These are phyloP conservation scores for Porites cylindrica DNA, from an alignment of 92 coral and sea anemone species.

Conservation along the genomic window DNA sequence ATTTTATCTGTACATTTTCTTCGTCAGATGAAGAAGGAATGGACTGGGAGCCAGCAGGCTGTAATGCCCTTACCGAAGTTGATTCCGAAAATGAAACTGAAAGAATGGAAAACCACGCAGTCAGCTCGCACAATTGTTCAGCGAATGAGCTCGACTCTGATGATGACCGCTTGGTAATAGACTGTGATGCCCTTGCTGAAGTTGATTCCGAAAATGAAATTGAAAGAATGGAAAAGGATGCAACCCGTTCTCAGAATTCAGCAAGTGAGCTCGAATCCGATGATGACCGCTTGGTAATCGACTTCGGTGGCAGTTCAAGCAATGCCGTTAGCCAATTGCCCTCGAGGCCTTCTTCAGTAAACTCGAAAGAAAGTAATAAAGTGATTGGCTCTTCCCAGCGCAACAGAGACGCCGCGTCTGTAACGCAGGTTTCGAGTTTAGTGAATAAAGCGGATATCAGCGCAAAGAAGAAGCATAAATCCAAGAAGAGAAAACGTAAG, in stretches of 20 bases:
- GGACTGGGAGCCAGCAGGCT: constrained; percentile 19
- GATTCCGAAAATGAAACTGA: neutral
- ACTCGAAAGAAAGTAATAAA: neutral
- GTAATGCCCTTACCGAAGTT: no score
- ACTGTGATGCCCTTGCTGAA: neutral
- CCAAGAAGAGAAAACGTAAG: constrained; percentile 1
- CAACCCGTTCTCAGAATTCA: neutral
- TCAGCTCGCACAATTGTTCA: neutral
- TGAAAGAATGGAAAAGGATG: neutral
- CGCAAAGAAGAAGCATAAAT: neutral
- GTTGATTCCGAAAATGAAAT: neutral
- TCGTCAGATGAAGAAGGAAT: constrained; percentile 20
- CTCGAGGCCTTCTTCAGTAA: neutral
- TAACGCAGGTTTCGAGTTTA: neutral
- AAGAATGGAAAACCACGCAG: neutral
- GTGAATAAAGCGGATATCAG: neutral
- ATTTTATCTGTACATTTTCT: neutral
- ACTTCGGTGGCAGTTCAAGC: neutral
- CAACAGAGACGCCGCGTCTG: neutral
- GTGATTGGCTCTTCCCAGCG: neutral
- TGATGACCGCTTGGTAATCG: neutral
- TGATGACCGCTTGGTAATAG: neutral
- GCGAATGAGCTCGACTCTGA: neutral
- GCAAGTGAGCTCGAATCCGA: neutral
- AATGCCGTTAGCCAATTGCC: neutral